Conservation (phyloP, 2,797 vertebrate species). For the Vultur gryphus region DNA sequence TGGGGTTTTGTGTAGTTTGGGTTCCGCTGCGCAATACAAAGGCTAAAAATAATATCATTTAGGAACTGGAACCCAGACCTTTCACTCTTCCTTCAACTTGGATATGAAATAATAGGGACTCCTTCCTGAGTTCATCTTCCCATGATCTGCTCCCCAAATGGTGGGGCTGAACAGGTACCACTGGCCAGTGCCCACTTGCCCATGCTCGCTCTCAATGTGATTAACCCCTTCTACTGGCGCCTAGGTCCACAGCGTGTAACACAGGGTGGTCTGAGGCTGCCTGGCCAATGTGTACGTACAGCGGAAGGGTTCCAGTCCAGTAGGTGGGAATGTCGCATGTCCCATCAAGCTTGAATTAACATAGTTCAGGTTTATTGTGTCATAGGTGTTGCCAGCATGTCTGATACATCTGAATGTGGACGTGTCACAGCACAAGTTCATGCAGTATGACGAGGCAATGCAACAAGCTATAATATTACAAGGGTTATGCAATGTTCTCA, state of each 20-base stretch:
- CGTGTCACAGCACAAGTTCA: constrained; percentile 57
- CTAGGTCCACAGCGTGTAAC: accelerated
- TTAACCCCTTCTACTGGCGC: not conserved
- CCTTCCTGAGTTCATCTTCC: not conserved
- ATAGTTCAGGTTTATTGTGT: constrained; percentile 37
- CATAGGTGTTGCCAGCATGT: constrained; percentile 43
- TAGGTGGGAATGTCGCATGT: not conserved
- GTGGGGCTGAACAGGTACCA: not conserved
- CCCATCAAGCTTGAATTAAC: constrained; percentile 32
- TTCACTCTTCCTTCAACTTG: not conserved
- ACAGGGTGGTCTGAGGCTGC: not conserved
- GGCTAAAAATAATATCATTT: not conserved
- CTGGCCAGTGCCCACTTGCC: not conserved
- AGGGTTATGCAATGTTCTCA: constrained; percentile 24
- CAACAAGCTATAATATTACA: constrained; percentile 17
- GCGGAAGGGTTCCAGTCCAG: not conserved
- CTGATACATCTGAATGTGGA: constrained; percentile 50
- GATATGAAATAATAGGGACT: not conserved
- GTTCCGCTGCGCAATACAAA: not conserved
- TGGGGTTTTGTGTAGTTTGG: not conserved
- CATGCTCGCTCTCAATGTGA: not conserved
- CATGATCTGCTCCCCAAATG: not conserved
- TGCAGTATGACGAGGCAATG: not conserved
- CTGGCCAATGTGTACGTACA: accelerated
- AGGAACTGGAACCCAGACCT: not conserved